Conservation (phyloP, 92 coral and sea anemone species). For the Isaurus tuberculatus region DNA sequence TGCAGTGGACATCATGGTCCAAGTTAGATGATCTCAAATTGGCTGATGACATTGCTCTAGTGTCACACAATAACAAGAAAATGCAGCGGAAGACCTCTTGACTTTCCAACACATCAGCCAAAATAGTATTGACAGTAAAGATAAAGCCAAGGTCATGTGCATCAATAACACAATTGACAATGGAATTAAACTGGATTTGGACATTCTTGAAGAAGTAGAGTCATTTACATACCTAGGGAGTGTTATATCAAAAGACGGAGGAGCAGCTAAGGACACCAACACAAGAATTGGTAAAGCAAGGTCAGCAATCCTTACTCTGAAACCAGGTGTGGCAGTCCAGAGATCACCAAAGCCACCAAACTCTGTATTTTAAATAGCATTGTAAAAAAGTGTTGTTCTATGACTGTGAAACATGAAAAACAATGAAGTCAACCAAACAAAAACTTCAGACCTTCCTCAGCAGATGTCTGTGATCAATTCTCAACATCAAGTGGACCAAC, state of each 20-base stretch:
- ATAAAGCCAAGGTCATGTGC: background rate
- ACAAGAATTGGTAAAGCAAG: conserved; percentile 13
- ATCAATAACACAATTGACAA: background rate
- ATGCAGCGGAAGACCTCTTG: background rate
- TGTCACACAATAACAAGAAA: background rate
- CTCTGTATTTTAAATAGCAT: background rate
- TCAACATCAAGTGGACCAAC: background rate
- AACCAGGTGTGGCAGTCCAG: background rate
- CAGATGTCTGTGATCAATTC: background rate
- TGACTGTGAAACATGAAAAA: background rate
- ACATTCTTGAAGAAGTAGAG: background rate
- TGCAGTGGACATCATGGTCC: conserved; percentile 7
- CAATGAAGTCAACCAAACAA: background rate
- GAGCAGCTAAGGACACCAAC: background rate
- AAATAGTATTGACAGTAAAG: background rate
- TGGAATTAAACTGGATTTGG: background rate
- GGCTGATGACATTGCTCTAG: background rate
- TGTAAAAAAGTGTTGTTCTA: background rate
- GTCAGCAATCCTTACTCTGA: background rate
- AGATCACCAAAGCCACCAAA: background rate
- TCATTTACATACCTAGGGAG: conserved; percentile 2
- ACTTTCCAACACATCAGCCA: background rate
- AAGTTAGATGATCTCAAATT: background rate
- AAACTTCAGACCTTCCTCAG: background rate
- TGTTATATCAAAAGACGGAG: background rate